Base-by-base conservation (phyloP, 2,888 invertebrate genomes). In the Polia nebulosa region DNA sequence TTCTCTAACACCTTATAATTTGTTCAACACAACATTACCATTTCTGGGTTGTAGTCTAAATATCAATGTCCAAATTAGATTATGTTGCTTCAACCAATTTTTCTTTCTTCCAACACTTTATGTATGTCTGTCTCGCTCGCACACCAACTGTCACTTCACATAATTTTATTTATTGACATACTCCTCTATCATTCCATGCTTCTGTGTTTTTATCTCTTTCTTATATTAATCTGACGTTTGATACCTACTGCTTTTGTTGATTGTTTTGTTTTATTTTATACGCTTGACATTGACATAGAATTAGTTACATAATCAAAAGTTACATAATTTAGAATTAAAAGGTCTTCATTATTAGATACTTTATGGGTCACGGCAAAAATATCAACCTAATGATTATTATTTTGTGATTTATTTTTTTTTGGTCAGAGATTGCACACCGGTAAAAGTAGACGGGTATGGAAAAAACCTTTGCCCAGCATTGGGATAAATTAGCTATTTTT, bases 1-100 rank as follows among this genome's bases (percentile, higher is more conserved):
- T 62, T 57, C 15, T 58, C 25, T 36, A 25, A 75, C 49, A 76
- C 69, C 20, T 75, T 55, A 44, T 59, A 22, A 59, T 71, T 62
- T 64, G 4, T 60, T 49, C 27, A 62, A 36, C 41, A 58, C 27
- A 15, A n/a, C n/a, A 22, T 51, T 32, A 11, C 15, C 25, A 44
- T 39, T 41, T 13, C 9, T 51, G 20, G 20, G 22, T 56, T 32
- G 17, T 32, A 34, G 39, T 39, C 9, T 27, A 29, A 72, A 52
- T 52, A 41, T 29, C 27, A 47, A 36, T 34, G 1, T 27, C 11
- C 63, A 44, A 51, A 49, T 36, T 20, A 51, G 5, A n/a, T n/a
- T 41, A 36, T 49, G 5, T 25, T 17, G 1, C 3, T 27, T 29
- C 6, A 7, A 15, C 41, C 8, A 20, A 5, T 36, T 20, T 34